These are phyloP conservation scores for Pseudorasbora parva DNA, from an alignment of 2,113 vertebrate species.

Conservation along the genomic window DNA sequence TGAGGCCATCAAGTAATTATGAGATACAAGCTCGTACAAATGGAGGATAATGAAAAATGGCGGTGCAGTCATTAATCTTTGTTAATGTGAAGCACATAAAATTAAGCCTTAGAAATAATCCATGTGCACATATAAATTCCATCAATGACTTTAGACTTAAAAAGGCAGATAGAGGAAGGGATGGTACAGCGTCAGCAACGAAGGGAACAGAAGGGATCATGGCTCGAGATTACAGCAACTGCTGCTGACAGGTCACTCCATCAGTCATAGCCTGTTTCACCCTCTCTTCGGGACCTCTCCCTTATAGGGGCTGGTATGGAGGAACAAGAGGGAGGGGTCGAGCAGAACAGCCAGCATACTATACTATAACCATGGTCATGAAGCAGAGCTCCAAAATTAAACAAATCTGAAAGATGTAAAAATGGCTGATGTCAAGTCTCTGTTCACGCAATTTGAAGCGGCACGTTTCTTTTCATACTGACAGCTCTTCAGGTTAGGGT, in stretches of 20 bases:
- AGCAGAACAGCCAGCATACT: constrained; percentile 21
- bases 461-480: neutral
- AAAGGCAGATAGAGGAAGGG: neutral
- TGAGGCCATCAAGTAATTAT: constrained; percentile 8
- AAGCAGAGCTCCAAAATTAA: constrained; percentile 22
- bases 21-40: neutral
- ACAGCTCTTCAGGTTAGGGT: neutral
- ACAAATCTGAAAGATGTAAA: neutral
- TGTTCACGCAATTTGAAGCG: neutral
- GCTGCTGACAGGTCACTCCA: constrained; percentile 44
- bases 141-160: neutral
- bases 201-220: constrained; percentile 26
- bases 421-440: neutral
- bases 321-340: constrained; percentile 10
- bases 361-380: neutral
- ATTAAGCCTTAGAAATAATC: constrained; percentile 1
- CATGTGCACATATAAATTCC: neutral
- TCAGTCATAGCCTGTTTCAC: constrained; percentile 29
- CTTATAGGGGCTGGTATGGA: constrained; percentile 38
- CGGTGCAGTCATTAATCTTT: neutral
- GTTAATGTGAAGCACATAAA: neutral
- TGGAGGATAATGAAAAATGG: neutral
- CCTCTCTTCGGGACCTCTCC: neutral
- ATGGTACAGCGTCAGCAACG: neutral
- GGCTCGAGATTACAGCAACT: constrained; percentile 15